Percentiles rank a stretch among this genome's conserved stretches.
These are phyloP conservation scores for Heliconius hermathena DNA, from an alignment of 1,140 invertebrate genomes.

Conservation along the genomic window DNA sequence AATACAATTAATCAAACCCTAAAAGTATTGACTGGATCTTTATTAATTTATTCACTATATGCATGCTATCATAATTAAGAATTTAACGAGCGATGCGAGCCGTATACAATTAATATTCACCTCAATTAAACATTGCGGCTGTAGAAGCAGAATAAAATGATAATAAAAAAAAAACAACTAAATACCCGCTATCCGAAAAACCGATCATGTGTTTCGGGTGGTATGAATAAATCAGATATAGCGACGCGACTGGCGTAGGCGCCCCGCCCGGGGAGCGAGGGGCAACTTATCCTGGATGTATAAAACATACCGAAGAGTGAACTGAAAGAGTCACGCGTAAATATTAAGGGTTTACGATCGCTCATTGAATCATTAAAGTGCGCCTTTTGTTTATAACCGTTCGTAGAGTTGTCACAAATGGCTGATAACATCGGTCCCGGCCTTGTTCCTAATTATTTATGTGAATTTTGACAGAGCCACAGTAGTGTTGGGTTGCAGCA, in stretches of 20 bases:
- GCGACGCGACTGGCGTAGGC: slow-evolving; percentile 64
- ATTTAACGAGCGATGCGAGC: slow-evolving; percentile 40
- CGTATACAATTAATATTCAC: slow-evolving; percentile 50
- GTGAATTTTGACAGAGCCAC: slow-evolving; percentile 75
- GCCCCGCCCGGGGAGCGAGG: slow-evolving; percentile 63
- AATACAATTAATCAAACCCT: neutral
- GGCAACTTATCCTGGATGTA: slow-evolving; percentile 56
- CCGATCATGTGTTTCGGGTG: slow-evolving; percentile 75
- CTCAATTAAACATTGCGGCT: slow-evolving; percentile 55
- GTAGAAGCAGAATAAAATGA: slow-evolving; percentile 48
- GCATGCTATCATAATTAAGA: slow-evolving; percentile 42
- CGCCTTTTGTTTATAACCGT: slow-evolving; percentile 74
- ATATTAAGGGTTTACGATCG: slow-evolving; percentile 74
- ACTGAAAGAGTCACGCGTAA: slow-evolving; percentile 73
- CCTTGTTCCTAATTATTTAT: slow-evolving; percentile 73
- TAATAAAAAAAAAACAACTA: slow-evolving; percentile 48
- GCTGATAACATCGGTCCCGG: slow-evolving; percentile 68
- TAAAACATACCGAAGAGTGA: slow-evolving; percentile 73
- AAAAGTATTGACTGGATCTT: neutral
- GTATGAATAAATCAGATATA: slow-evolving; percentile 79
- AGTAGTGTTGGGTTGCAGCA: slow-evolving; percentile 56
- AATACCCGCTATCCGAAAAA: slow-evolving; percentile 67
- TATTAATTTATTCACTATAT: neutral
- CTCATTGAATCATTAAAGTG: slow-evolving; percentile 75
- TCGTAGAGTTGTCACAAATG: slow-evolving; percentile 64